Base-by-base conservation (phyloP, 1,140 invertebrate species). In the Melitaea cinxia region DNA sequence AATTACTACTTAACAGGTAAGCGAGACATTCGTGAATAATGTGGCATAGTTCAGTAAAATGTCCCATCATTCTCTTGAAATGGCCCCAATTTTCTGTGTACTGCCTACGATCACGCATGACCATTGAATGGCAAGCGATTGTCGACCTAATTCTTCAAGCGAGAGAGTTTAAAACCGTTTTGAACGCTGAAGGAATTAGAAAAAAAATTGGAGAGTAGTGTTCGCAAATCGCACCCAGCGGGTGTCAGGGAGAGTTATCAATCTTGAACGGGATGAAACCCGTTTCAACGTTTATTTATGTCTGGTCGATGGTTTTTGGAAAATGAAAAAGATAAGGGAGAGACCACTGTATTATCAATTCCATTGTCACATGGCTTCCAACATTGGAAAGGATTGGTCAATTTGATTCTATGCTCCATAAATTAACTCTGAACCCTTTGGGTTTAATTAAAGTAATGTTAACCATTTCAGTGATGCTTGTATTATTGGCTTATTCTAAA, bases 261-360 rank as follows among this genome's bases (percentile, higher is more conserved):
- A 88, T 88, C 83, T 85, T 82, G 75, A 74, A 72, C 68, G 68
- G 77, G 75, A 76, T 75, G 72, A 73, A 77, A 85, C 85, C 85
- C 85, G 73, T 82, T 84, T 88, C 77, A 85, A 70, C 77, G 73
- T 81, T 77, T 88, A 88, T 88, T 88, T 88, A 88, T 85, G 79
- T 82, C 72, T 80, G 79, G 78, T 72, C 78, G 75, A 82, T 77
- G 73, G 78, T 77, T 83, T 77, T 78, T 76, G 30, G 73, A 77
- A 83, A 77, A 78, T 83, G 77, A 78, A 85, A 84, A 82, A 82
- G 79, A 84, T 81, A 77, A 76, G 74, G 68, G 63, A 57, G 49
- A 49, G 61, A n/a, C 45, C 15, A 21, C 10, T 52, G 62, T 54
- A 54, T 62, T 70, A 70, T 70, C 58, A 66, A 70, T 66, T 66